Evolutionary conservation across 2,113 vertebrate genomes (phyloP).

Genomic region (Rhabdomys dilectus): DNA sequence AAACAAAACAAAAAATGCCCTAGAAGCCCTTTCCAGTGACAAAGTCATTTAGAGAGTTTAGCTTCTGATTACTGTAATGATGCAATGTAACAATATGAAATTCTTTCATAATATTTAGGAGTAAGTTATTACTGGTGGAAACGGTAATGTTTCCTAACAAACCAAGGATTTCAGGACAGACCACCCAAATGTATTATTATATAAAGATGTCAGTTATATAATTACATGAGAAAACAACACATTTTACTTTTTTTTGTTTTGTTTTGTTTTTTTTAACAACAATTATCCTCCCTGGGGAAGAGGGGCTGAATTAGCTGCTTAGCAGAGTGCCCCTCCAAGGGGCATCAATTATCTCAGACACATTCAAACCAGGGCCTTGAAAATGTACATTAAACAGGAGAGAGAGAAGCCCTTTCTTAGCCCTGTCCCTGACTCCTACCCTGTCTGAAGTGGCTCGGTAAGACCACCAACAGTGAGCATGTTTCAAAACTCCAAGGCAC

Average conservation of each 20-base stretch:
- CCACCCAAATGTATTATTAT: conserved; percentile 89
- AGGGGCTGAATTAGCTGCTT: conserved; percentile 82
- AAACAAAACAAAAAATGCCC: conserved; percentile 66
- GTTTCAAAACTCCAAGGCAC: conserved; percentile 55
- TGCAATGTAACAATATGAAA: conserved; percentile 83
- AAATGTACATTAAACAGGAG: conserved; percentile 79
- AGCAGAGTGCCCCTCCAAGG: conserved; percentile 80
- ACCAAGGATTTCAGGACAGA: conserved; percentile 86
- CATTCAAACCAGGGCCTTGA: conserved; percentile 80
- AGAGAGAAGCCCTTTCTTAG: conserved; percentile 76
- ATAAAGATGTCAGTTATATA: conserved; percentile 87
- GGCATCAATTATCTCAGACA: conserved; percentile 84
- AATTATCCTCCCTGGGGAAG: conserved; percentile 82
- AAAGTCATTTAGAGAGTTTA: conserved; percentile 84
- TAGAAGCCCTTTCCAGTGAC: conserved; percentile 84
- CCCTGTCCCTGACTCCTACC: not conserved
- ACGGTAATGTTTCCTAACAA: conserved; percentile 88
- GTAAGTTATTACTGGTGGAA: conserved; percentile 86
- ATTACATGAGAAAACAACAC: conserved; percentile 85
- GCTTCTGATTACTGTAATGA: conserved; percentile 86
- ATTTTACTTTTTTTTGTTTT: conserved; percentile 73
- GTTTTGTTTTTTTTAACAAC: conserved; percentile 76
- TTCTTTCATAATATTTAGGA: conserved; percentile 88
- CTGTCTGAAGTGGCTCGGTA: conserved; percentile 79
- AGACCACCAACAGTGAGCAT: conserved; percentile 87